Base-by-base conservation (phyloP, 1,140 invertebrate genomes). In the Cotesia chilonis region DNA sequence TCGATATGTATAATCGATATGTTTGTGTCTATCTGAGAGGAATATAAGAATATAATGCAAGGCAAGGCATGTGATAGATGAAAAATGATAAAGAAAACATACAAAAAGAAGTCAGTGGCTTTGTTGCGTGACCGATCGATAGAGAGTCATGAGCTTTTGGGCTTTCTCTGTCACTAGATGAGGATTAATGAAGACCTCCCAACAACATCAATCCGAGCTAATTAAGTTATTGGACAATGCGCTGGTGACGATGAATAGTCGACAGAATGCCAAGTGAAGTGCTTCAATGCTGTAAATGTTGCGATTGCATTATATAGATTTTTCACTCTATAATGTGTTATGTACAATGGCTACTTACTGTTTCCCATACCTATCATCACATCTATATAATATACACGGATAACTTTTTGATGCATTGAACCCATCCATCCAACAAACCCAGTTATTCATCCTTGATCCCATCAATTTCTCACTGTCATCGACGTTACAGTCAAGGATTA, bases 131-230 rank as follows among this genome's bases (percentile, higher is more conserved):
- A 7, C n/a, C 17, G 60, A 68, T 60, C 69, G 55, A 72, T 64
- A 51, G 70, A 57, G 70, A 66, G 72, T 75, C 61, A 68, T 68
- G 64, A 70, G 74, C 74, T 75, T 75, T 47, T 47, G 41, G 41
- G 41, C 74, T 61, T 52, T 69, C 41, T 72, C 69, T 70, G 74
- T 72, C 70, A 54, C 37, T 37, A 69, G 70, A 72, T 72, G 70
- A 75, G 74, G 70, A 75, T 75, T 75, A 70, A 75, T 72, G 74
- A 75, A 75, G 74, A 66, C 74, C 74, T 59, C 64, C 70, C 69
- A 65, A 75, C 67, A 75, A 75, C 74, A 75, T 75, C 74, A 75
- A 75, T 75, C 74, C 74, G 70, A 37, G 52, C 63, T 75, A 75
- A 75, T 75, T 75, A 66, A 72, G 67, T 75, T 75, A 72, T 61